phyloP scores from a whole-genome alignment of 2,797 vertebrate species.

The Balearica regulorum region DNA sequence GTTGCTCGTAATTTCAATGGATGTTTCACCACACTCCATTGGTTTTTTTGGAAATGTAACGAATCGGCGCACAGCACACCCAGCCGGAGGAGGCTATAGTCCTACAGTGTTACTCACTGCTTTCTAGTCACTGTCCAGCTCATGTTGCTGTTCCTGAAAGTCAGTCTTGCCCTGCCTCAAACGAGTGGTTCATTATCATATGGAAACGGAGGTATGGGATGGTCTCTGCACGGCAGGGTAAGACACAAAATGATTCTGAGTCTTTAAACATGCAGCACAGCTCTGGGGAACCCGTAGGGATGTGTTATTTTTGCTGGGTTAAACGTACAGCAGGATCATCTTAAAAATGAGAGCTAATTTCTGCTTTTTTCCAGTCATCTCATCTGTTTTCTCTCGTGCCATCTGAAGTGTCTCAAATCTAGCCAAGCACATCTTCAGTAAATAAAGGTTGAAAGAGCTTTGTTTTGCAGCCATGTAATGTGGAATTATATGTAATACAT shows the following conservation, averaged over 20 bases:
- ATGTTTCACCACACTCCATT: not conserved
- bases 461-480: not conserved
- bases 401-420: not conserved
- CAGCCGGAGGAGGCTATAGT: not conserved
- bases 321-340: not conserved
- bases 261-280: not conserved
- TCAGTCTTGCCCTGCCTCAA: not conserved
- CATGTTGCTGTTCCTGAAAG: not conserved
- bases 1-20: not conserved
- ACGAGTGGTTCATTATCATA: fast-evolving
- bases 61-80: not conserved
- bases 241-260: not conserved
- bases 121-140: not conserved
- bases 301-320: not conserved
- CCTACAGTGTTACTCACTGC: not conserved
- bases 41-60: not conserved
- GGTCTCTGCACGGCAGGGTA: not conserved
- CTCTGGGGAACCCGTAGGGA: not conserved
- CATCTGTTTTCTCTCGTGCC: not conserved
- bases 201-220: not conserved
- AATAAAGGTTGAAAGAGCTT: constrained; percentile 4
- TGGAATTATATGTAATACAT: not conserved
- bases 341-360: not conserved
- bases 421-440: not conserved
- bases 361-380: not conserved